Evolutionary conservation across 2,797 vertebrate genomes (phyloP), one percentile per base, ranked within the genome.

Genomic region (Margarornis squamiger): DNA sequence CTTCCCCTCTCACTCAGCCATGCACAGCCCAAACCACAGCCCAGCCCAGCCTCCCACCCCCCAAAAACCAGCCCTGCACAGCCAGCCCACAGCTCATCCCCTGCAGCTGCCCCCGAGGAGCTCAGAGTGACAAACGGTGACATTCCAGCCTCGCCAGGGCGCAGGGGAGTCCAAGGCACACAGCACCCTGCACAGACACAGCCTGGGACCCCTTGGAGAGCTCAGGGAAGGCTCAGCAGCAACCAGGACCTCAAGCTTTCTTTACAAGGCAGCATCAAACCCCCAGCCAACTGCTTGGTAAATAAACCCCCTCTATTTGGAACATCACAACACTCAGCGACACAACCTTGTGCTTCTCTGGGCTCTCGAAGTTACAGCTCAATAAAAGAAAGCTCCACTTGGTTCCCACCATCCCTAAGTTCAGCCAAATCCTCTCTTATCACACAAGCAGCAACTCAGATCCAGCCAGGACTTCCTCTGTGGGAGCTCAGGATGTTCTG

Each of bases 121-220:
- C 20, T 16, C 17, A 0, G 12, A 0, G 26, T 2, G 46, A 54
- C 26, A 1, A 27, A 2, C 66, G 41, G 30, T 26, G 14, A 3
- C 12, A 15, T 3, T 7, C 9, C 79, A 46, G 21, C 30, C 55
- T 59, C 41, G 12, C 48, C 7, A 1, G 39, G 48, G 58, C 66
- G 41, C 22, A 3, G 24, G 11, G 9, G 3, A n/a, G 8, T 0
- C 48, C 9, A 8, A 41, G 58, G 84, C 70, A 65, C n/a, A 2
- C 16, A 29, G 12, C 80, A 68, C 0, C 49, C 88, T 1, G 15
- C 1, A 3, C 20, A 86, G 46, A 11, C 83, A 39, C 12, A 7
- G 8, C 27, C 41, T 3, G 2, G 2, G 18, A 9, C 38, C 38
- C 46, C n/a, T 30, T 7, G 2, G 15, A 1, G 54, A 21, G 10